Percentiles rank a stretch among this genome's conserved stretches.
These are phyloP conservation scores for Orthosia gothica DNA, from an alignment of 2,888 invertebrate genomes.

Conservation along the genomic window DNA sequence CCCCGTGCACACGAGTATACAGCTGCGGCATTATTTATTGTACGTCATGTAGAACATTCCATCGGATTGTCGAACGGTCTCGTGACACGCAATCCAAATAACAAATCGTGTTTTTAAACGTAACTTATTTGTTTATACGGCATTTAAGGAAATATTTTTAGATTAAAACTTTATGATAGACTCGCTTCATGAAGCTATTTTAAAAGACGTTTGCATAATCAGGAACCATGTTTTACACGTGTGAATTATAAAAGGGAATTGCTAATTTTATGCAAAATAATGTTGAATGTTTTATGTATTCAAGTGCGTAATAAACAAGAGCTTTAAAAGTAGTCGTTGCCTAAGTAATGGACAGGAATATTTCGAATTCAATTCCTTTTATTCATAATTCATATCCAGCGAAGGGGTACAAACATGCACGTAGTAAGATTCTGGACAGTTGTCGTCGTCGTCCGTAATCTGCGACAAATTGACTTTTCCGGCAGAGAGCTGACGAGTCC, in stretches of 20 bases:
- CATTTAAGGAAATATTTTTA: slow-evolving; percentile 58
- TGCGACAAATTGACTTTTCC: slow-evolving; percentile 90
- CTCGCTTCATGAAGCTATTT: slow-evolving; percentile 49
- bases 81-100: slow-evolving; percentile 76
- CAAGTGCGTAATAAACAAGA: slow-evolving; percentile 33
- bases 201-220: slow-evolving; percentile 50
- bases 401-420: slow-evolving; percentile 80
- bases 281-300: slow-evolving; percentile 24
- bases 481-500: slow-evolving; percentile 87
- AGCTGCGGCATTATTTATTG: slow-evolving; percentile 72
- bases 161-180: slow-evolving; percentile 54
- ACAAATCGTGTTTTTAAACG: slow-evolving; percentile 72
- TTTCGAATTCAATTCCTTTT: slow-evolving; percentile 63
- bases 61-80: slow-evolving; percentile 75
- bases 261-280: slow-evolving; percentile 30
- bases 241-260: slow-evolving; percentile 33
- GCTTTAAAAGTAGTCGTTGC: slow-evolving; percentile 17
- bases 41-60: slow-evolving; percentile 74
- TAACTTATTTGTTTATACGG: slow-evolving; percentile 69
- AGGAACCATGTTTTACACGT: slow-evolving; percentile 44
- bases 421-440: slow-evolving; percentile 81
- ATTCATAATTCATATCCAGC: slow-evolving; percentile 80
- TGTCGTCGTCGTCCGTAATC: slow-evolving; percentile 83
- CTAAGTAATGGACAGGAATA: slow-evolving; percentile 25
- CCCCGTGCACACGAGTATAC: slow-evolving; percentile 77